Evolutionary conservation across 2,113 vertebrate genomes (phyloP).

Genomic region (Setophaga petechia): DNA sequence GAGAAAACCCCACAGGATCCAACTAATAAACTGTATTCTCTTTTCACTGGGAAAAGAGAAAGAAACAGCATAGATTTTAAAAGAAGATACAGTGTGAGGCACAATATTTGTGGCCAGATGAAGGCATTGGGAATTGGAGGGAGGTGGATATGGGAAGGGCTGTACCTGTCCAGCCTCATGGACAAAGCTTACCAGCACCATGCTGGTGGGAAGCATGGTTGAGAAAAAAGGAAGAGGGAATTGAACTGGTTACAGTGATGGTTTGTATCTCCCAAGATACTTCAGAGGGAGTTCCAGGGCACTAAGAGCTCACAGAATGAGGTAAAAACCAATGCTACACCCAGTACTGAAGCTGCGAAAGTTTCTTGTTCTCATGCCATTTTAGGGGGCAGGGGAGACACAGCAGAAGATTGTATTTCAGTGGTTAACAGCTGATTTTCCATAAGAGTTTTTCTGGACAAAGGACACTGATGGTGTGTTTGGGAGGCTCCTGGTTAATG

Average conservation of each 20-base stretch:
- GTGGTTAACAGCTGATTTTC: background rate
- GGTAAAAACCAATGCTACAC: background rate
- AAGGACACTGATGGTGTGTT: background rate
- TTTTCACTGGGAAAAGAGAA: background rate
- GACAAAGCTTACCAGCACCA: background rate
- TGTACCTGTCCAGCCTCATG: background rate
- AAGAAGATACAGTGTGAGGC: background rate
- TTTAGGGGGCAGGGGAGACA: background rate
- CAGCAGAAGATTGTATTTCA: background rate
- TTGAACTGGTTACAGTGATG: background rate
- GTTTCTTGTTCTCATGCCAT: background rate
- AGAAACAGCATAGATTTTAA: background rate
- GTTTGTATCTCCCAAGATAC: background rate
- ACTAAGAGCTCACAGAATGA: background rate
- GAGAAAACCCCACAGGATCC: background rate
- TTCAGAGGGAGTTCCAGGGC: background rate
- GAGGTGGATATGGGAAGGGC: background rate
- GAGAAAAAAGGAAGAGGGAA: background rate
- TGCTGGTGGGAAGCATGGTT: background rate
- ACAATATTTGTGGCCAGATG: background rate
- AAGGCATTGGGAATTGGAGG: background rate
- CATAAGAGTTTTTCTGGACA: background rate
- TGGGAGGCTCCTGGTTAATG: background rate
- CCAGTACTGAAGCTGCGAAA: background rate
- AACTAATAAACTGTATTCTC: conserved; percentile 21